Percentiles rank a stretch among this genome's conserved stretches.
Evolutionary conservation across 2,113 vertebrate genomes (phyloP).

Genomic region (Sander vitreus): DNA sequence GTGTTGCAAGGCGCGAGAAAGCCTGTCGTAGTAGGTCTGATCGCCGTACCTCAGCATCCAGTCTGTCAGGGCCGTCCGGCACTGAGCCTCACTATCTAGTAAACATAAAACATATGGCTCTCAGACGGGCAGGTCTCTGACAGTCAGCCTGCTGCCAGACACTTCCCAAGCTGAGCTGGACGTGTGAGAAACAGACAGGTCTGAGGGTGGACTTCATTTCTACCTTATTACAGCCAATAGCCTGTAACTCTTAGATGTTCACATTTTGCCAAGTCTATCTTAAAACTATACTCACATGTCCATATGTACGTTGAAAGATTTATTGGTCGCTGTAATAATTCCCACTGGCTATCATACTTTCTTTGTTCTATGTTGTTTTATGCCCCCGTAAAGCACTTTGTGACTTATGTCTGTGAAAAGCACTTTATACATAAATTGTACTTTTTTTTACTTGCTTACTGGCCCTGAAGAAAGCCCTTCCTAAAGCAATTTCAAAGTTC

Average conservation of each 20-base stretch:
- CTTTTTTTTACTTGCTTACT: no score
- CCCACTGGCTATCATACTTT: background rate
- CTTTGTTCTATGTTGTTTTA: no score
- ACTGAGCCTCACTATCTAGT: constrained; percentile 68
- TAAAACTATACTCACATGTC: background rate
- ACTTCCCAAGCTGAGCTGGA: constrained; percentile 21
- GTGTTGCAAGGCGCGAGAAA: constrained; percentile 78
- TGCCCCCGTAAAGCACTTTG: no score
- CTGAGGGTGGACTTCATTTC: background rate
- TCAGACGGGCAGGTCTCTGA: constrained; percentile 53
- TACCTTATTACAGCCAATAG: constrained; percentile 4
- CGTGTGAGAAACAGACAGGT: constrained; percentile 37
- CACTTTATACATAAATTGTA: no score
- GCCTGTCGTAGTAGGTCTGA: constrained; percentile 81
- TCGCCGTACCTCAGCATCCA: constrained; percentile 76
- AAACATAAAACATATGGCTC: constrained; percentile 57
- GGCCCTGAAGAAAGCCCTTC: background rate
- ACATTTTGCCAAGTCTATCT: background rate
- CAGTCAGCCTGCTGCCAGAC: constrained; percentile 28
- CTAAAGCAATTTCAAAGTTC: no score
- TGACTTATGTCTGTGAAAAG: no score
- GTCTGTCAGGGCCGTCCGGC: constrained; percentile 69
- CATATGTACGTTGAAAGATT: background rate
- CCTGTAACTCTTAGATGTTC: background rate
- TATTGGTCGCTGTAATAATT: background rate